Base-by-base conservation (phyloP, 2,888 invertebrate species). In the Taenaris catops region DNA sequence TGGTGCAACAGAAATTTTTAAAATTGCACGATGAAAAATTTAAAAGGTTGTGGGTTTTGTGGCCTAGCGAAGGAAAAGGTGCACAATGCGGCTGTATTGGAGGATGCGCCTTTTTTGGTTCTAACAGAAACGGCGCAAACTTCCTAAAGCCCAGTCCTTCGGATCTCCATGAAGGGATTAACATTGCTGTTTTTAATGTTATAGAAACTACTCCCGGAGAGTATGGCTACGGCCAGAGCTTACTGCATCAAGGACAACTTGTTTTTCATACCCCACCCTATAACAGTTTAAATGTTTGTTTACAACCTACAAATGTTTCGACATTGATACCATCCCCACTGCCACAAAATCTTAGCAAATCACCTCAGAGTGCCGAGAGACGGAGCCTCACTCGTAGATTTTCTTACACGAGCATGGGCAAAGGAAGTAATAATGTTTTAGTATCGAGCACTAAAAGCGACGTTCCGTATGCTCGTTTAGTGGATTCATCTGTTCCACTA, bases 11-110 rank as follows among this genome's bases (percentile, higher is more conserved):
- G 55, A 94, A 93, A 87, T 92, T 94, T 66, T 69, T 96, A 23
- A 93, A 92, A 58, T 89, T 91, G 26, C 95, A 96, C 54, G 99
- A 99, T 74, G 92, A 92, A 9, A 91, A 92, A 50, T 92, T 92
- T 0, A 95, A 95, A 62, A 90, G 97, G 37, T 81, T 99, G 17
- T 97, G 97, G 96, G 99, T 99, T 65, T 75, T 99, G 11, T 99
- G 98, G 98, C 92, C 94, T 0, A 87, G 87, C 8, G 92, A 93
- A 50, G 89, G 90, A 1, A 91, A 91, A 49, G 87, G 88, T 38
- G 83, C 90, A 0, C 94, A 94, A 51, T 99, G 99, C 67, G 99
- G 98, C 0, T 99, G 99, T 68, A 93, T 94, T 14, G 99, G 99
- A 1, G 98, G 98, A 0, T 98, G 97, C 63, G 89, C 89, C 5